A percentile compares a stretch with the other conserved stretches of the same genome.
phyloP scores from a whole-genome alignment of 2,113 vertebrate species.

The Suncus etruscus region DNA sequence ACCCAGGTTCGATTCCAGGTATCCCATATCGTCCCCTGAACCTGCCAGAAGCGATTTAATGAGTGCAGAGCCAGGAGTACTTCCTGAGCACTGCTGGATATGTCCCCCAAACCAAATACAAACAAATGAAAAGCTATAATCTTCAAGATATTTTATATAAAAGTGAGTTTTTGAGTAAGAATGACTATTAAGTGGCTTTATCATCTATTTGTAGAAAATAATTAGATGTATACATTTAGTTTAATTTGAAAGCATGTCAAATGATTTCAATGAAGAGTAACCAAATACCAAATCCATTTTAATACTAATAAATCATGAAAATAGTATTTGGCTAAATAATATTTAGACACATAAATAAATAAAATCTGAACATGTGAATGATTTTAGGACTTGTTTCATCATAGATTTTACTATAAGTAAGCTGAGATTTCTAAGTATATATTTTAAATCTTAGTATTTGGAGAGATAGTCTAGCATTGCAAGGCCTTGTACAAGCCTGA shows the following conservation, averaged over 20 bases:
- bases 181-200: slow-evolving; percentile 7
- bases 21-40: too few species aligned
- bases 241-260: background rate
- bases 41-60: too few species aligned
- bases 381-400: background rate
- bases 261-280: background rate
- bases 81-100: too few species aligned
- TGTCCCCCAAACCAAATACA: too few species aligned
- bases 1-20: too few species aligned
- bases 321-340: background rate
- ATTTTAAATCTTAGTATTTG: background rate
- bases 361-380: background rate
- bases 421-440: background rate
- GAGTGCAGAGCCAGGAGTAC: too few species aligned
- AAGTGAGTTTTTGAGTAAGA: slow-evolving; percentile 21
- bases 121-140: background rate
- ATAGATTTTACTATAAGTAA: background rate
- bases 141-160: slow-evolving; percentile 9
- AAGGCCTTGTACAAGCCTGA: too few species aligned
- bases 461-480: too few species aligned
- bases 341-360: slow-evolving; percentile 23
- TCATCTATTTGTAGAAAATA: background rate
- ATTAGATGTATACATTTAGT: background rate
- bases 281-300: slow-evolving; percentile 30
- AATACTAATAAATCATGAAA: slow-evolving; percentile 8